These are phyloP conservation scores for Coelinius sp. DNA, from an alignment of 2,888 invertebrate genomes.

Conservation along the genomic window DNA sequence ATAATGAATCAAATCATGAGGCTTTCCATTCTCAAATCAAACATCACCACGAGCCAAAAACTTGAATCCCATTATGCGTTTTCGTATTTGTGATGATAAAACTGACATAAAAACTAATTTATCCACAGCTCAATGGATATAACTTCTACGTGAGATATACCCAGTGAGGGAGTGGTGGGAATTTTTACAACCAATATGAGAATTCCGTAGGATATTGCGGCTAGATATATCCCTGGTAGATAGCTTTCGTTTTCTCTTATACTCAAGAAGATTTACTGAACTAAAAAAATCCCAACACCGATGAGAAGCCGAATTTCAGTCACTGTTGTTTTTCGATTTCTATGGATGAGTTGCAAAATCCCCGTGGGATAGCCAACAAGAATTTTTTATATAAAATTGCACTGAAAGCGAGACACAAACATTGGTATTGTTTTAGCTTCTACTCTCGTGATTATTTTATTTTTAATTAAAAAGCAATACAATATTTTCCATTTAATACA, in stretches of 20 bases:
- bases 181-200: constrained; percentile 25
- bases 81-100: not conserved
- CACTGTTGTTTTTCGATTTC: not conserved
- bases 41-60: not conserved
- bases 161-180: not conserved
- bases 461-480: too few species aligned
- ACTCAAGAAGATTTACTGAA: not conserved
- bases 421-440: too few species aligned
- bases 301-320: not conserved
- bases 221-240: not conserved
- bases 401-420: not conserved
- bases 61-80: not conserved
- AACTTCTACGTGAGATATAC: constrained; percentile 1
- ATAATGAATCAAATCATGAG: not conserved
- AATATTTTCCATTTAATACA: too few species aligned
- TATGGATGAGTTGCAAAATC: not conserved
- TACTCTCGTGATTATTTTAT: too few species aligned
- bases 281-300: not conserved
- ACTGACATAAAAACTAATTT: not conserved
- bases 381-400: not conserved
- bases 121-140: constrained; percentile 1
- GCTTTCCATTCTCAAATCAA: not conserved
- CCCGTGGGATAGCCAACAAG: not conserved
- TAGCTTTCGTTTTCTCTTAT: not conserved
- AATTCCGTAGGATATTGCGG: not conserved